Evolutionary conservation across 2,888 invertebrate species (phyloP).

Genomic region (Clitarchus hookeri): DNA sequence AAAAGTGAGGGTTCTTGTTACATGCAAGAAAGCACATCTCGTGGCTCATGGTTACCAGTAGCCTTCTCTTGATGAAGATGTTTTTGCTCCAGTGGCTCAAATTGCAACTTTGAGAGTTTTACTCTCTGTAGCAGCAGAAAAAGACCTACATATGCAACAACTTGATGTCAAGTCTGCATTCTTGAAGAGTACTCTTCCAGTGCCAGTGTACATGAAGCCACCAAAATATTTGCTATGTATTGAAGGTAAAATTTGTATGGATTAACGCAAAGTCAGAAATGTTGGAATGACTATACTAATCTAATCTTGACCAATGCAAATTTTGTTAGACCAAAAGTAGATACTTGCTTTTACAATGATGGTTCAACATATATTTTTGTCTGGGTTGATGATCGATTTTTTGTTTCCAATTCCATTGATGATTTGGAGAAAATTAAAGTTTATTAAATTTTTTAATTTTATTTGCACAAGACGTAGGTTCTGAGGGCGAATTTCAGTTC

Average conservation of each 20-base stretch:
- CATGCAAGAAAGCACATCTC: neutral
- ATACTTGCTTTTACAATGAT: neutral
- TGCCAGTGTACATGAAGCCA: neutral
- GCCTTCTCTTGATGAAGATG: neutral
- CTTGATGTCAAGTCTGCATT: slow-evolving; percentile 20
- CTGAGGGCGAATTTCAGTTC: neutral
- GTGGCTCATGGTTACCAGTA: neutral
- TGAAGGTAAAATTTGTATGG: neutral
- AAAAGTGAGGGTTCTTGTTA: neutral
- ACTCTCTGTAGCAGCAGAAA: neutral
- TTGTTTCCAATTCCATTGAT: neutral
- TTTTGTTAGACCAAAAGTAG: neutral
- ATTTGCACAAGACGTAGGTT: neutral
- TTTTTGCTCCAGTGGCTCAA: neutral
- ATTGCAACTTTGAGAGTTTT: neutral
- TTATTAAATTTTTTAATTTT: neutral
- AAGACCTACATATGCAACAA: neutral
- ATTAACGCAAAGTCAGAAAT: neutral
- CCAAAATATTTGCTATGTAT: neutral
- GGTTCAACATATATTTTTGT: neutral
- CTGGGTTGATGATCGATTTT: neutral
- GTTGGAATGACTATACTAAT: slow-evolving; percentile 5
- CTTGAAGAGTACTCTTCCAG: neutral
- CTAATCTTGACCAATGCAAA: neutral
- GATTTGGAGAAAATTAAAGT: neutral